Conservation (phyloP, 2,797 vertebrate genomes). For the Lithobates sylvaticus region DNA sequence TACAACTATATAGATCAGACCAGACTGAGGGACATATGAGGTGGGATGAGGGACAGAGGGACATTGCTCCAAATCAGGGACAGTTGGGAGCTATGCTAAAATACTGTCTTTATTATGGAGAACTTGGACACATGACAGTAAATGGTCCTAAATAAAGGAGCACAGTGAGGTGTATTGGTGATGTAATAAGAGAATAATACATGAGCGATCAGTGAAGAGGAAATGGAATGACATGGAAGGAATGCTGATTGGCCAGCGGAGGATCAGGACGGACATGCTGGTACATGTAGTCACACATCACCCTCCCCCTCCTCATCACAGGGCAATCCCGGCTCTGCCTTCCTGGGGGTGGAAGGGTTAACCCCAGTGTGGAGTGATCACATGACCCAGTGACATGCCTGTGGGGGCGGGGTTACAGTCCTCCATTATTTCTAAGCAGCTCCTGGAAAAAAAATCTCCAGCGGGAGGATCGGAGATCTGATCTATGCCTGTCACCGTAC, state of each 20-base stretch:
- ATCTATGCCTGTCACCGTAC: background rate
- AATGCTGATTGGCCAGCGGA: too few relatives aligned
- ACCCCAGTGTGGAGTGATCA: conserved; percentile 4
- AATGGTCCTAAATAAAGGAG: too few relatives aligned
- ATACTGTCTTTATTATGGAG: background rate
- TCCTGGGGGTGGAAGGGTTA: conserved; percentile 29
- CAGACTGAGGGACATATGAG: too few relatives aligned
- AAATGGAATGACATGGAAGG: too few relatives aligned
- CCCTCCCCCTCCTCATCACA: background rate
- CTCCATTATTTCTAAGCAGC: conserved; percentile 58
- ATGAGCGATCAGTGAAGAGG: too few relatives aligned
- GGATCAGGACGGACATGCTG: background rate
- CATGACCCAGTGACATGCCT: conserved; percentile 34
- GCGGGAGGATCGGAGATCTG: conserved; percentile 11
- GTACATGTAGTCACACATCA: background rate
- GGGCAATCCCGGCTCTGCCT: background rate
- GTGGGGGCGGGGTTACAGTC: conserved; percentile 17
- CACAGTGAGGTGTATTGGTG: too few relatives aligned
- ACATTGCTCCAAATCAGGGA: too few relatives aligned
- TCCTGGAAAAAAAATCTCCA: conserved; percentile 22
- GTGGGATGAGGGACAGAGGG: too few relatives aligned
- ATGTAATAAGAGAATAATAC: too few relatives aligned
- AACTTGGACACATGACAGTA: background rate
- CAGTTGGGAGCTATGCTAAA: too few relatives aligned
- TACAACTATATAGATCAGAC: too few relatives aligned